These are phyloP conservation scores for Tetramorium parvispinum DNA, from an alignment of 1,140 invertebrate species.

Conservation along the genomic window DNA sequence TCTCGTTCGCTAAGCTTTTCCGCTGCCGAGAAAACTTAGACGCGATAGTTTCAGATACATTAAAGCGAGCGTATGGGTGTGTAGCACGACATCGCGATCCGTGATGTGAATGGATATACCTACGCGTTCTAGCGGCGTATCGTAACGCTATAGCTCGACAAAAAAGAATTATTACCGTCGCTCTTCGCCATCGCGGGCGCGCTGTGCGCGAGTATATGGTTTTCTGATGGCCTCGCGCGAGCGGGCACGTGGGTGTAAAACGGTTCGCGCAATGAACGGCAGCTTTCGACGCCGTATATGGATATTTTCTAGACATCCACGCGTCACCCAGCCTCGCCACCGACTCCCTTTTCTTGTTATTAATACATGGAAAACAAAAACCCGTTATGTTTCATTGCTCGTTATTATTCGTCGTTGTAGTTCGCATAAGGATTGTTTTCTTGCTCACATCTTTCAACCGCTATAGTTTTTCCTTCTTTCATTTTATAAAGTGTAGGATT, in stretches of 20 bases:
- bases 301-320: conserved; percentile 64
- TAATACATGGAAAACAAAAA: background rate
- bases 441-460: background rate
- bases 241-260: conserved; percentile 73
- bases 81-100: conserved; percentile 34
- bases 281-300: conserved; percentile 71
- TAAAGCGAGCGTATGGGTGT: conserved; percentile 29
- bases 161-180: conserved; percentile 64
- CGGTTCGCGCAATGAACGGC: conserved; percentile 68
- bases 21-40: conserved; percentile 3
- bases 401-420: background rate
- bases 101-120: conserved; percentile 72
- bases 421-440: background rate
- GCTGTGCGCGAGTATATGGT: conserved; percentile 60
- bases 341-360: background rate
- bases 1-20: background rate
- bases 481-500: background rate
- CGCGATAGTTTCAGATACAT: conserved; percentile 16
- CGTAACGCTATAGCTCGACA: conserved; percentile 54
- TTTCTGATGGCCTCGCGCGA: conserved; percentile 60
- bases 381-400: conserved; percentile 13
- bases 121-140: conserved; percentile 49
- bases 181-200: conserved; percentile 30
- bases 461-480: background rate
- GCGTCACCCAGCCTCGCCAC: conserved; percentile 15